A percentile compares a stretch with the other conserved stretches of the same genome.
These are phyloP conservation scores for Macaca nemestrina DNA, from an alignment of 2,113 vertebrate species.

Conservation along the genomic window DNA sequence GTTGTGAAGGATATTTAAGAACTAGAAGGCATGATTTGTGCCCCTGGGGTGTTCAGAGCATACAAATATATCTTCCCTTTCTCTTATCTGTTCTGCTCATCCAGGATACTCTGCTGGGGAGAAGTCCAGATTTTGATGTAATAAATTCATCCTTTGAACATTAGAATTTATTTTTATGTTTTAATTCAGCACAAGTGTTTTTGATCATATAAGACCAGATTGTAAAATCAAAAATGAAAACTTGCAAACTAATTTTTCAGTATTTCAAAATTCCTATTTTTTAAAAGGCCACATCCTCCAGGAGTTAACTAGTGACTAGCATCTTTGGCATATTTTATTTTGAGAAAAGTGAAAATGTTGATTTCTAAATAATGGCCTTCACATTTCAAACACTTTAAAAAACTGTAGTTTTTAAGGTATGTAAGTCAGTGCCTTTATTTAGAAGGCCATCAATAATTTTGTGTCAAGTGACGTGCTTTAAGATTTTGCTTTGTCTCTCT, in stretches of 20 bases:
- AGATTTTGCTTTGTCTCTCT: constrained; percentile 63
- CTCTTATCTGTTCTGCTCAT: not conserved
- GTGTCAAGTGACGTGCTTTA: not conserved
- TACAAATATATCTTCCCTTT: not conserved
- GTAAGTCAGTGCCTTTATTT: not conserved
- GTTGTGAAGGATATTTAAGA: not conserved
- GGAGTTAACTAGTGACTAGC: not conserved
- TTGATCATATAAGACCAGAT: not conserved
- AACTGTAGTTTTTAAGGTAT: not conserved
- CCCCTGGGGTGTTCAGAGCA: not conserved
- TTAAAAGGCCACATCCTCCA: not conserved
- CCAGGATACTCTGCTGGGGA: not conserved
- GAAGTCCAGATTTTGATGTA: not conserved
- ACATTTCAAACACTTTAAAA: not conserved
- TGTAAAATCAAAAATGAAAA: constrained; percentile 55
- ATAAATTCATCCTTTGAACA: constrained; percentile 39
- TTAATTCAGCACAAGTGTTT: constrained; percentile 36
- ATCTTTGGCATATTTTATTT: constrained; percentile 32
- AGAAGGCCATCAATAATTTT: not conserved
- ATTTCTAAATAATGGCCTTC: not conserved
- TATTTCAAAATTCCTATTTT: not conserved
- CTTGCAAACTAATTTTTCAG: not conserved
- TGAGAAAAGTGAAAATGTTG: not conserved
- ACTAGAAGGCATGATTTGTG: not conserved
- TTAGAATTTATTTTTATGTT: constrained; percentile 43